A percentile compares a stretch with the other conserved stretches of the same genome.
Conservation (phyloP, 2,888 invertebrate genomes). For the Leptinotarsa rubiginosa region DNA sequence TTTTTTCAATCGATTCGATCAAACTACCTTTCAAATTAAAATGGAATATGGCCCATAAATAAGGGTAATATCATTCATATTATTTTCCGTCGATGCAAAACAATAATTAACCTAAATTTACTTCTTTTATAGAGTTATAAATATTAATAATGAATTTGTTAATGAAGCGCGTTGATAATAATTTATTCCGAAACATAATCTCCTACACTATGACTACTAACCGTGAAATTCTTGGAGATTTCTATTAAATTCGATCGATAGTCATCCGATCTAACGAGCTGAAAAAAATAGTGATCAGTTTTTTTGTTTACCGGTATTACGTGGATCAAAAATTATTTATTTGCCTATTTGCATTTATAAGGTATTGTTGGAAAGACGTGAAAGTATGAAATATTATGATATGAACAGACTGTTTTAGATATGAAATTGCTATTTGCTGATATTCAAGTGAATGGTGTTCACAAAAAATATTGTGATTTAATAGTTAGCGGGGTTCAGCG, state of each 20-base stretch:
- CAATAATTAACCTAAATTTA: constrained; percentile 19
- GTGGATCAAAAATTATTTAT: too few relatives aligned
- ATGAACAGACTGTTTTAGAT: too few relatives aligned
- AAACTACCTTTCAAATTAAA: constrained; percentile 12
- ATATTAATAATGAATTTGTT: constrained; percentile 6
- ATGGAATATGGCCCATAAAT: constrained; percentile 8
- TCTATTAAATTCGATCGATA: background rate
- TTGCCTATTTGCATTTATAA: too few relatives aligned
- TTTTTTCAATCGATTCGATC: constrained; percentile 2
- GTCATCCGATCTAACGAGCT: background rate
- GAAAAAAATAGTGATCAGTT: too few relatives aligned
- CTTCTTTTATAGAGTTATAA: constrained; percentile 17
- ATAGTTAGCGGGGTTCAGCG: background rate
- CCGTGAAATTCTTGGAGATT: constrained; percentile 3
- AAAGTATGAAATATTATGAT: too few relatives aligned
- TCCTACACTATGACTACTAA: constrained; percentile 6
- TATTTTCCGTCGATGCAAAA: background rate
- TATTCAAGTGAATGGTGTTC: too few relatives aligned
- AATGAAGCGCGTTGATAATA: constrained; percentile 17
- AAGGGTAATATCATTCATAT: background rate
- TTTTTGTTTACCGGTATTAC: too few relatives aligned
- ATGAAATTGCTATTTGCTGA: too few relatives aligned
- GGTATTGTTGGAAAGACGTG: too few relatives aligned
- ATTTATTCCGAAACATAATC: constrained; percentile 8
- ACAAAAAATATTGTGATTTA: background rate